Evolutionary conservation across 1,140 invertebrate genomes (phyloP), one percentile per base, ranked within the genome.

Genomic region (Paracyclopina nana): DNA sequence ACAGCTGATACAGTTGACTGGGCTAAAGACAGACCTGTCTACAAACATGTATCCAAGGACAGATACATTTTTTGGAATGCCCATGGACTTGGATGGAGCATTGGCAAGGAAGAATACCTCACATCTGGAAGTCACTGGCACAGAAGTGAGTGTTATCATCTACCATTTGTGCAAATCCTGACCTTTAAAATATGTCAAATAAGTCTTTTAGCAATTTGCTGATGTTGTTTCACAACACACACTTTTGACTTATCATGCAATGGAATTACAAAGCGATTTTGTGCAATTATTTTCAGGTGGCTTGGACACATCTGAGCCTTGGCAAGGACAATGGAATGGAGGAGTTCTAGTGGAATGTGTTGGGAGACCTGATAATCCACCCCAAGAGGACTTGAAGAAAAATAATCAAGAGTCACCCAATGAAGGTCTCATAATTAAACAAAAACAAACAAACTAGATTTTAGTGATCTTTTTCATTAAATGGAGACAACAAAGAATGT

Each of bases 11-110:
- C 20, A 31, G 45, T 48, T 25, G 20, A 22, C n/a, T 48, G 45
- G 45, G 45, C 45, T 27, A 11, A 11, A 5, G 28, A 48, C 2
- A 28, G 45, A 28, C 45, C 45, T 8, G 45, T 48, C 16, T 48
- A 40, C 24, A 48, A 48, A 30, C 45, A 48, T 14, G 27, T 27
- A 14, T 14, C 6, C 20, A 48, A 48, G 45, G 27, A 48, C 18
- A 14, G 50, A 6, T 52, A 52, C 27, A 52, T 52, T 16, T 52
- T 52, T 44, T 52, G 50, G 50, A 52, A 52, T 28, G 50, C 50
- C n/a, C 38, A 40, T 4, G 50, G 50, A 4, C 14, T 52, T 6
- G 50, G 50, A 6, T 52, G 50, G 50, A 43, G 38, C 25, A 52
- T 52, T 20, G 50, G 50, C 34, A 52, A 52, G 27, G 12, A 16